phyloP scores from a whole-genome alignment of 2,113 vertebrate genomes.

The Pica pica region DNA sequence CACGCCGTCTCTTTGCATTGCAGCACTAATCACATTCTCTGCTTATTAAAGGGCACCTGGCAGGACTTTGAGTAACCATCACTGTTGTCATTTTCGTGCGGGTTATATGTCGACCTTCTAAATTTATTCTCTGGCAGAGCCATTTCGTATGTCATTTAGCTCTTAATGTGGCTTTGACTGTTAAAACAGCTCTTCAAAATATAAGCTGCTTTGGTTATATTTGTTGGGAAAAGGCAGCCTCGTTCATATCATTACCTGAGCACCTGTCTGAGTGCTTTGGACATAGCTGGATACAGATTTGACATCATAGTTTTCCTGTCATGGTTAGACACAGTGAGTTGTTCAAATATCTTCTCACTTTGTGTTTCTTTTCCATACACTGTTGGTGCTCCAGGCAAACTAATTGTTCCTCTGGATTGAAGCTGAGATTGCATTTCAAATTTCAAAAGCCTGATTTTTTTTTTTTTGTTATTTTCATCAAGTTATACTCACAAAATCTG shows the following conservation, averaged over 20 bases:
- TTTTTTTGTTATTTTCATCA: not conserved
- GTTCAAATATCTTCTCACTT: not conserved
- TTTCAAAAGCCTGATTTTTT: not conserved
- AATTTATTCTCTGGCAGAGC: not conserved
- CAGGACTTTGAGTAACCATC: constrained; percentile 38
- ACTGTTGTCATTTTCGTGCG: not conserved
- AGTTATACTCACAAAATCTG: not conserved
- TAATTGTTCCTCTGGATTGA: not conserved
- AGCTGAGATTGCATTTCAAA: not conserved
- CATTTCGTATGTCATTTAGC: not conserved
- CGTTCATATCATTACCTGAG: not conserved
- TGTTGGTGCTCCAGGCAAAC: not conserved
- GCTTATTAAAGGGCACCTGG: constrained; percentile 61
- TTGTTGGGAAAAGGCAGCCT: not conserved
- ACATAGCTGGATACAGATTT: not conserved
- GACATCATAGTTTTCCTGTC: not conserved
- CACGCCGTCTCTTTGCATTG: constrained; percentile 39
- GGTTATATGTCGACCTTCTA: not conserved
- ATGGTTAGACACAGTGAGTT: not conserved
- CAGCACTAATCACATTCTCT: constrained; percentile 44
- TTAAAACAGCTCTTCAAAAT: not conserved
- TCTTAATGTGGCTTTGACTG: not conserved
- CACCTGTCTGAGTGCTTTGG: not conserved
- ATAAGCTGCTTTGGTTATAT: not conserved
- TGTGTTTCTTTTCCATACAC: not conserved